Conservation (phyloP, 2,113 vertebrate genomes). For the Cyphomyrus plagiostoma region DNA sequence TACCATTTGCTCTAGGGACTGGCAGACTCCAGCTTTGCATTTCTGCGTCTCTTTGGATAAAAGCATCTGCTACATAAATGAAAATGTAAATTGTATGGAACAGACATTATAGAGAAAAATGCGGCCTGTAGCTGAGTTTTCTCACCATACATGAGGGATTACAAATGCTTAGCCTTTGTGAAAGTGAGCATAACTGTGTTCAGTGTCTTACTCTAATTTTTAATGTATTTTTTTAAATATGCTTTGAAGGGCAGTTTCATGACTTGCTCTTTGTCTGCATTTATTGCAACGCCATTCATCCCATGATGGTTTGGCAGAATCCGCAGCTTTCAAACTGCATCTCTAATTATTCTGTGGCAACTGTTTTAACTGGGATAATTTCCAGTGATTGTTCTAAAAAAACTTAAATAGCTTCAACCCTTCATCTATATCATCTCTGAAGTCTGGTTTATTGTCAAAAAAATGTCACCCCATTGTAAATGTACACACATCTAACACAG, state of each 20-base stretch:
- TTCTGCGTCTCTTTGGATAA: not conserved
- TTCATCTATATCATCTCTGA: slow-evolving; percentile 29
- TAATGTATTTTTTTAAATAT: not conserved
- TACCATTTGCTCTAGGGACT: not conserved
- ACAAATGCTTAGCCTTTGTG: not conserved
- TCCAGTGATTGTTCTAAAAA: slow-evolving; percentile 28
- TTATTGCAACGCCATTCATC: slow-evolving; percentile 29
- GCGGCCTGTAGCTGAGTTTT: not conserved
- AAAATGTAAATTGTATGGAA: not conserved
- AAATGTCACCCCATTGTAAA: not conserved
- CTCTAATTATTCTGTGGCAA: slow-evolving; percentile 49
- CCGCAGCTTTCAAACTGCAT: slow-evolving; percentile 32
- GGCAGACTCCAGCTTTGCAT: not conserved
- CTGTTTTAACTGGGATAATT: slow-evolving; percentile 31
- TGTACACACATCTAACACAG: not conserved
- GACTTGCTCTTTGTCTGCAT: not conserved
- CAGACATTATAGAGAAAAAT: not conserved
- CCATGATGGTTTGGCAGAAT: slow-evolving; percentile 29
- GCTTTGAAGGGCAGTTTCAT: not conserved
- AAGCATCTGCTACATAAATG: not conserved
- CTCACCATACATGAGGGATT: not conserved
- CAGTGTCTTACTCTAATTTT: not conserved
- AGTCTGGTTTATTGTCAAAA: slow-evolving; percentile 17
- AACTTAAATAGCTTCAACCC: slow-evolving; percentile 29
- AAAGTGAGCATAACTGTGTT: not conserved